Evolutionary conservation across 2,888 invertebrate genomes (phyloP), one percentile per base, ranked within the genome.

Genomic region (Agrypnus murinus): DNA sequence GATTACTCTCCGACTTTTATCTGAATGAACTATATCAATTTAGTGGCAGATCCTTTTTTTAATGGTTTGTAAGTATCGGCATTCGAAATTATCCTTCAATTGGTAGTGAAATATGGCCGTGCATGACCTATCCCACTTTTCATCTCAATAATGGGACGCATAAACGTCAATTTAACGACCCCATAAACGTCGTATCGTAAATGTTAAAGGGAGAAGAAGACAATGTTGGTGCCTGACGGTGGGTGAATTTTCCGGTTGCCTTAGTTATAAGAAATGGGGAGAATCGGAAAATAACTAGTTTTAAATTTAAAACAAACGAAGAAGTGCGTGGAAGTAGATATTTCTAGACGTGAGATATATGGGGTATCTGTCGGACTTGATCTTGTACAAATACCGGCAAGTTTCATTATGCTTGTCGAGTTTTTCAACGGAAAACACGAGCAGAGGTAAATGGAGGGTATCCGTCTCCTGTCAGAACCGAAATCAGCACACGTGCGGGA

Each of bases 371-470:
- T 69, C 69, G 63, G 69, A 69, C 59, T 58, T 66, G 68, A 69
- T 75, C 63, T 73, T 66, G 63, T 69, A 71, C 71, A 73, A 73
- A 75, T 71, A 73, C 75, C 69, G 63, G 59, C 73, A 62, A 71
- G 71, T 75, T 75, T 75, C 75, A 75, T 75, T 75, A 75, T 69
- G 66, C 71, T 72, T 64, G 71, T 69, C 71, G 71, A 67, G 69
- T 75, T 75, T 73, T 75, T 75, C 53, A 43, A 68, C 67, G 55
- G 50, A 58, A 62, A 62, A 58, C 68, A 71, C 65, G 72, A 70
- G 65, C 71, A 46, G 71, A 75, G 73, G 75, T 73, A 75, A 75
- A 75, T 75, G 75, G 71, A 65, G 65, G 71, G 66, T 66, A 75
- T 75, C 73, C 69, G 71, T 75, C 73, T 73, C 53, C 65, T 69